Percentiles rank a stretch among this genome's conserved stretches.
phyloP scores from a whole-genome alignment of 30 jellyfish, hydroid and myxozoan species.

The Sanderia malayensis region DNA sequence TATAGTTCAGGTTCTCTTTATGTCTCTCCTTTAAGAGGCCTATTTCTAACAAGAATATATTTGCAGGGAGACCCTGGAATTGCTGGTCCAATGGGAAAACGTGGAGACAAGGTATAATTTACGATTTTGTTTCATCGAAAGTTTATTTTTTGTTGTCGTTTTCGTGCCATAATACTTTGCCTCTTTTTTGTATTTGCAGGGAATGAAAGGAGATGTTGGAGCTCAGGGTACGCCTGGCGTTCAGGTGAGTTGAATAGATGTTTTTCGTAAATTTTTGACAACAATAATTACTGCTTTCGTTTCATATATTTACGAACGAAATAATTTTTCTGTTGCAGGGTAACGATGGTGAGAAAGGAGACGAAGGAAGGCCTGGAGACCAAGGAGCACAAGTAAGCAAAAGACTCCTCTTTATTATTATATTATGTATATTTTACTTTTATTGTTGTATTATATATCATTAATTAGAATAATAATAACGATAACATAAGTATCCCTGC shows the following conservation, averaged over 20 bases:
- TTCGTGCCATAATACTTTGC: background rate
- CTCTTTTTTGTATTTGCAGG: background rate
- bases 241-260: conserved; percentile 39
- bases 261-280: no score
- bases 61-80: conserved; percentile 63
- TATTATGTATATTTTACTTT: no score
- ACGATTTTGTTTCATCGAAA: background rate
- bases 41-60: no score
- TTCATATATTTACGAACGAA: no score
- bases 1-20: no score
- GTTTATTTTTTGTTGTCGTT: background rate
- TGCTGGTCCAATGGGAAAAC: conserved; percentile 58
- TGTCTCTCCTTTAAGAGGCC: no score
- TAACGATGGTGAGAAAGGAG: conserved; percentile 35
- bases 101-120: background rate
- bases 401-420: no score
- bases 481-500: no score
- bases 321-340: no score
- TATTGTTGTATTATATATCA: no score
- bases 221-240: conserved; percentile 62
- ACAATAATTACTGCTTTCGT: no score
- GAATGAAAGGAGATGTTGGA: conserved; percentile 49
- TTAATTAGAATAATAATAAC: no score
- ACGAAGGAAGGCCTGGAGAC: conserved; percentile 44
- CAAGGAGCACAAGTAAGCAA: conserved; percentile 50